Evolutionary conservation across 2,797 vertebrate species (phyloP), one percentile per base, ranked within the genome.

Genomic region (Dromococcyx pavoninus): DNA sequence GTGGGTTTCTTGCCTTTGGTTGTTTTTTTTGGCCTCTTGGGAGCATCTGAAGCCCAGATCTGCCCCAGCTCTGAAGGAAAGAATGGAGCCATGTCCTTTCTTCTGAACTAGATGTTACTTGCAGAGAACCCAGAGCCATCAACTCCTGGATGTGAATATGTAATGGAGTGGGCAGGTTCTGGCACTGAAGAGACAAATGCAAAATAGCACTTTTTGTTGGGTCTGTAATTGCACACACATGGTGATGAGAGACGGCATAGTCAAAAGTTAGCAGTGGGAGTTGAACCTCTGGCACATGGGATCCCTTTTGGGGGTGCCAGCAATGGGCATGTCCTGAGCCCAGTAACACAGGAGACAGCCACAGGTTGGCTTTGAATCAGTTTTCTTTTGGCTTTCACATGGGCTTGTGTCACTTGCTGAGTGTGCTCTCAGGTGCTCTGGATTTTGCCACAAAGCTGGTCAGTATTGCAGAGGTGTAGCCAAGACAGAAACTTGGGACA

Each of bases 391-490:
- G 21, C 44, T 57, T 37, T 35, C 37, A 4, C 21, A 4, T 2
- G 0, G 57, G 17, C n/a, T 17, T 16, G 19, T 17, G 37, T 54
- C 7, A 4, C 37, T 48, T 4, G 6, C 54, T 17, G 43, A 10
- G 17, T 0, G 2, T 32, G 41, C 19, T 5, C 46, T 32, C 15
- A 0, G 24, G 17, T 10, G 9, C 61, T 70, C 51, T 24, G 77
- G 50, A 16, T 3, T 65, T 67, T 54, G 71, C 84, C 37, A 2
- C 67, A 4, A 3, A 46, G 80, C 62, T 30, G 73, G 17, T 37
- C 74, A 4, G 22, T 7, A 0, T 2, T n/a, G 79, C 0, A 27
- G 21, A 57, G 46, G 23, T 27, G 53, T 74, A 41, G n/a, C 62
- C 37, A 2, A 4, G 67, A 17, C 43, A 41, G 70, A 9, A 50